A percentile compares a stretch with the other conserved stretches of the same genome.
Evolutionary conservation across 2,888 invertebrate species (phyloP).

Genomic region (Busseola fusca): DNA sequence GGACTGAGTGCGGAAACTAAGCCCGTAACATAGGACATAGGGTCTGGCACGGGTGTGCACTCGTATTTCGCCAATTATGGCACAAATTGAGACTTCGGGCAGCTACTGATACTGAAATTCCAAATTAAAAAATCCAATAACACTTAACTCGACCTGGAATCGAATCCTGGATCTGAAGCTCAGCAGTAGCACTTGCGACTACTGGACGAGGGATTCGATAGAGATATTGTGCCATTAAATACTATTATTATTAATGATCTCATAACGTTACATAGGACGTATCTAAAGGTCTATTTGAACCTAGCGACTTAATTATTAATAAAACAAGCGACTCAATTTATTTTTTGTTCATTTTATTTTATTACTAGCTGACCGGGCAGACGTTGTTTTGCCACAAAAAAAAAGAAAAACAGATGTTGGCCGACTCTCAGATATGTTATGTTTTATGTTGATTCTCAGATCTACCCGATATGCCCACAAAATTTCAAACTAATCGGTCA

Average conservation of each 20-base stretch:
- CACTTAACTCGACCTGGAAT: background rate
- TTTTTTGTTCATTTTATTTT: too few species aligned
- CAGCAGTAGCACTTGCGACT: background rate
- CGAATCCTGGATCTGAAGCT: background rate
- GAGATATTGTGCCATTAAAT: background rate
- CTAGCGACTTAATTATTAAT: too few species aligned
- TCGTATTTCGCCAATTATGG: background rate
- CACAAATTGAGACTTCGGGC: background rate
- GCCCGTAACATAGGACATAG: background rate
- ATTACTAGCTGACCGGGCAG: too few species aligned
- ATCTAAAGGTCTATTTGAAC: background rate
- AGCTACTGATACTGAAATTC: background rate
- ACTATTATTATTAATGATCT: background rate
- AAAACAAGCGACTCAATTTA: too few species aligned
- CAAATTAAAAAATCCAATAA: background rate
- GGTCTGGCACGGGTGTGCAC: background rate
- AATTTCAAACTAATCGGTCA: too few species aligned
- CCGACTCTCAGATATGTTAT: too few species aligned
- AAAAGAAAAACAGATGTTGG: too few species aligned
- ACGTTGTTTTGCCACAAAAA: too few species aligned
- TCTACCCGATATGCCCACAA: too few species aligned
- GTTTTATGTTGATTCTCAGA: too few species aligned
- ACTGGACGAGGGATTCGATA: too few species aligned
- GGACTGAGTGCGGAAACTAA: too few species aligned
- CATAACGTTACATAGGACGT: background rate